Evolutionary conservation across 92 coral and sea anemone species (phyloP).

Genomic region (Bergia puertoricense): DNA sequence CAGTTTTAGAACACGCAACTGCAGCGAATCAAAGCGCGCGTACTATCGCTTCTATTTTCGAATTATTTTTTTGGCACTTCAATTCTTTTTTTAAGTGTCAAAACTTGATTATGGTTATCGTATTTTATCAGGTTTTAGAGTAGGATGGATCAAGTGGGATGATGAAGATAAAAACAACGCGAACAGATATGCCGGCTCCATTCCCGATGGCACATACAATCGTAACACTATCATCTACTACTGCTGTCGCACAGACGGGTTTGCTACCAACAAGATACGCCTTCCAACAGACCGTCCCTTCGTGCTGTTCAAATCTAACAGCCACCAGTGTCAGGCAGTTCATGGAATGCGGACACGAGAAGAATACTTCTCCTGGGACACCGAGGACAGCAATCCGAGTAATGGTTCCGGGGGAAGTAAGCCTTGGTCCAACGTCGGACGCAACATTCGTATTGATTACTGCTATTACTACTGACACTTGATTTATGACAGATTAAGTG

Average conservation of each 20-base stretch:
- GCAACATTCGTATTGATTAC: not conserved
- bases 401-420: not conserved
- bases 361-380: constrained; percentile 33
- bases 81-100: no score
- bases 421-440: not conserved
- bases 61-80: no score
- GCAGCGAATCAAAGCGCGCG: no score
- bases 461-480: not conserved
- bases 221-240: constrained; percentile 38
- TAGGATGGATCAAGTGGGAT: constrained; percentile 49
- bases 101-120: not conserved
- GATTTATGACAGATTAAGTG: not conserved
- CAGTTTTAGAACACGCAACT: no score
- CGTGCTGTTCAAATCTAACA: constrained; percentile 43
- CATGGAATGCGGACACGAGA: constrained; percentile 28
- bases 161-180: constrained; percentile 45
- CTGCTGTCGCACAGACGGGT: constrained; percentile 55
- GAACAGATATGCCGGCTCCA: constrained; percentile 29
- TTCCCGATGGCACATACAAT: constrained; percentile 47
- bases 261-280: constrained; percentile 24
- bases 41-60: no score
- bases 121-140: constrained; percentile 21
- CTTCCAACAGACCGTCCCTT: constrained; percentile 47
- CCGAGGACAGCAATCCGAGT: not conserved
- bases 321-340: constrained; percentile 42